These are phyloP conservation scores for Andrena cerasifolii DNA, from an alignment of 1,140 invertebrate species.

Conservation along the genomic window DNA sequence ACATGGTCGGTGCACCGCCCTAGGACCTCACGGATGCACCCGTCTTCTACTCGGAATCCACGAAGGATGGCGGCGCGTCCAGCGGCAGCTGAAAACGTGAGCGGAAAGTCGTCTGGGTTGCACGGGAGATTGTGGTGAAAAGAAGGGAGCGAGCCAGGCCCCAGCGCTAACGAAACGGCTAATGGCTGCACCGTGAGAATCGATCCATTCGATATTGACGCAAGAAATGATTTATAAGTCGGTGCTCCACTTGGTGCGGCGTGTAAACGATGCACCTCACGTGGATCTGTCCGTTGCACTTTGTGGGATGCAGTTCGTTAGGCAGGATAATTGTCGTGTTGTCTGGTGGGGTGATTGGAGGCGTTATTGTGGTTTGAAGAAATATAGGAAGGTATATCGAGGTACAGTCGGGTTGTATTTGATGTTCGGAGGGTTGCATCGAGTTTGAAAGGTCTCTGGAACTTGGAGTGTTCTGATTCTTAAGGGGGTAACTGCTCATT, in stretches of 20 bases:
- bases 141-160: not conserved
- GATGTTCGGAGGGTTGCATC: too few species aligned
- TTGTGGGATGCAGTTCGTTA: not conserved
- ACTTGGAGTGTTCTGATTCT: too few species aligned
- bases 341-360: constrained; percentile 6
- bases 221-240: constrained; percentile 63
- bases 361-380: too few species aligned
- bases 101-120: constrained; percentile 33
- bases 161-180: constrained; percentile 51
- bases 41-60: not conserved
- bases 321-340: constrained; percentile 31
- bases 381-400: too few species aligned
- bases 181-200: constrained; percentile 57
- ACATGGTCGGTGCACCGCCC: too few species aligned
- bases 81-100: constrained; percentile 32
- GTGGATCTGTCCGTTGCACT: not conserved
- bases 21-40: constrained; percentile 21
- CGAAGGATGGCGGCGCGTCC: not conserved
- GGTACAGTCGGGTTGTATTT: too few species aligned
- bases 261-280: constrained; percentile 26
- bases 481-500: too few species aligned
- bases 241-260: constrained; percentile 16
- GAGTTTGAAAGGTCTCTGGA: too few species aligned
- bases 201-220: constrained; percentile 46
- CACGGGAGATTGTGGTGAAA: not conserved